A percentile compares a stretch with the other conserved stretches of the same genome.
phyloP scores from a whole-genome alignment of 2,797 vertebrate genomes.

The Spinus pinus region DNA sequence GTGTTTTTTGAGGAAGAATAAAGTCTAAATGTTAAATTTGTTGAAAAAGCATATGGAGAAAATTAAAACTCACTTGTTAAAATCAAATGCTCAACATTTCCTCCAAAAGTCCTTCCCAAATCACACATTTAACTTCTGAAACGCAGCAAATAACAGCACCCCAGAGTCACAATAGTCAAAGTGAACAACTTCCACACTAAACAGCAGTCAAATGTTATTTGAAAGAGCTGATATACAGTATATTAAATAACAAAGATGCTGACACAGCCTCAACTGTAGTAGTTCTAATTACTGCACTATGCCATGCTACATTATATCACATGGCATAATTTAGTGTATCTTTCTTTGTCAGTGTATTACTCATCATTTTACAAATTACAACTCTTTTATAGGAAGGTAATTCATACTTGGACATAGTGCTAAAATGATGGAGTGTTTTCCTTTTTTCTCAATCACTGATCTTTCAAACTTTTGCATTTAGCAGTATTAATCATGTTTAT shows the following conservation, averaged over 20 bases:
- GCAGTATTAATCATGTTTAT: slow-evolving; percentile 66
- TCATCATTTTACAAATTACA: slow-evolving; percentile 67
- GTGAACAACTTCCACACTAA: neutral
- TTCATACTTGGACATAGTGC: slow-evolving; percentile 38
- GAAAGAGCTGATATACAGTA: neutral
- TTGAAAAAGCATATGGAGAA: neutral
- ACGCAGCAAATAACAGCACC: neutral
- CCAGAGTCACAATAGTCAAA: neutral
- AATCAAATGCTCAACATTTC: neutral
- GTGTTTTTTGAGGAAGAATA: neutral
- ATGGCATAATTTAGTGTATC: slow-evolving; percentile 36
- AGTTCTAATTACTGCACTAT: neutral
- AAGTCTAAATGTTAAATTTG: neutral
- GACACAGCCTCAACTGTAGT: neutral
- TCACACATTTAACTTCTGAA: neutral
- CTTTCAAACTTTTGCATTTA: slow-evolving; percentile 66
- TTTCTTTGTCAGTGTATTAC: slow-evolving; percentile 54
- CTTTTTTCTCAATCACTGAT: slow-evolving; percentile 62
- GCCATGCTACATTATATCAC: slow-evolving; percentile 18
- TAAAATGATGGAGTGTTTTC: slow-evolving; percentile 59
- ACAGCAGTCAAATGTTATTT: neutral
- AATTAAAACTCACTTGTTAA: neutral
- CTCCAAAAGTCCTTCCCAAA: neutral
- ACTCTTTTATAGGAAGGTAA: slow-evolving; percentile 49
- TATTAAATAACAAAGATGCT: slow-evolving; percentile 43